These are phyloP conservation scores for Delia radicum DNA, from an alignment of 1,140 invertebrate genomes.

Conservation along the genomic window DNA sequence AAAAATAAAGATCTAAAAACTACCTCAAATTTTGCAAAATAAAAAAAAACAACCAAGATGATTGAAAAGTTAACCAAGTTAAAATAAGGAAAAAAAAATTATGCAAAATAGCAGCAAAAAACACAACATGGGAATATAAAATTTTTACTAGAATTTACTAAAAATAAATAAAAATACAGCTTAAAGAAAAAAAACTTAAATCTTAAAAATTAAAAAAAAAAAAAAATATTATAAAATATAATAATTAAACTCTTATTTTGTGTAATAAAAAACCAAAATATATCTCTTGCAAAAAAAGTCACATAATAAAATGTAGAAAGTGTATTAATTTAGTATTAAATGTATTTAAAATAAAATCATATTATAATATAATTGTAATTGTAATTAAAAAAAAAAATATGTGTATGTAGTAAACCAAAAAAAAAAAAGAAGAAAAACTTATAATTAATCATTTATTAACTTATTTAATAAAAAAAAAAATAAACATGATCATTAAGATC, in stretches of 20 bases:
- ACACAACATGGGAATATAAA: slow-evolving; percentile 14
- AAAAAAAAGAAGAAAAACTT: slow-evolving; percentile 3
- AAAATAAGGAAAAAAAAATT: not conserved
- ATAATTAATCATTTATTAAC: not conserved
- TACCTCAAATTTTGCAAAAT: slow-evolving; percentile 21
- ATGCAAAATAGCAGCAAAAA: not conserved
- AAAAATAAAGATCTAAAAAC: slow-evolving; percentile 14
- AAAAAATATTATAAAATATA: no score
- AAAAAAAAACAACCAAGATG: not conserved
- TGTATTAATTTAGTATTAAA: slow-evolving; percentile 19
- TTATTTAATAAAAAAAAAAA: not conserved
- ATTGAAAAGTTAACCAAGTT: not conserved
- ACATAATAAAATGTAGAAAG: slow-evolving; percentile 1
- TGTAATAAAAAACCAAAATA: not conserved
- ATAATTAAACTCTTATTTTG: not conserved
- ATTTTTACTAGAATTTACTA: slow-evolving; percentile 10
- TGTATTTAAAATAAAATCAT: not conserved
- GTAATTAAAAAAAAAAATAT: slow-evolving; percentile 7
- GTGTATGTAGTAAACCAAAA: slow-evolving; percentile 20
- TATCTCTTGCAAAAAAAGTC: not conserved
- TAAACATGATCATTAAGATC: not conserved
- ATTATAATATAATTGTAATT: not conserved
- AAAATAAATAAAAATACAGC: not conserved
- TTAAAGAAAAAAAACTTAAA: not conserved
- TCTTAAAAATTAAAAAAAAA: not conserved